phyloP scores from a whole-genome alignment of 2,797 vertebrate genomes.

The Labeo calbasu region DNA sequence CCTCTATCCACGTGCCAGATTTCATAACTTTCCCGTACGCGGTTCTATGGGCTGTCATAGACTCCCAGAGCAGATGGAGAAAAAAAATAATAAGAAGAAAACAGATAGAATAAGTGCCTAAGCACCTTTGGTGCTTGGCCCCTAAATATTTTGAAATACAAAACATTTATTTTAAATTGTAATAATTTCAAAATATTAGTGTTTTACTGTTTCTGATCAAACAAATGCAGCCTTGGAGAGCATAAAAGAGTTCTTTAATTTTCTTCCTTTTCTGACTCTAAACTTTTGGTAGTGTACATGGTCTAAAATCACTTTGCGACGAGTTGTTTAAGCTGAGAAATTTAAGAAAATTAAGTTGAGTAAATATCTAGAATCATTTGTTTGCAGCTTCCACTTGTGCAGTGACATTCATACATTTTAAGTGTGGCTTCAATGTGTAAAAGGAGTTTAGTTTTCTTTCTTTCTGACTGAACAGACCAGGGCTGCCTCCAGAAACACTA shows the following conservation, averaged over 20 bases:
- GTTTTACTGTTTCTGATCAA: background rate
- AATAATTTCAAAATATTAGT: background rate
- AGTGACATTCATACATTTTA: background rate
- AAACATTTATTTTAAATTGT: background rate
- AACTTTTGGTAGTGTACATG: background rate
- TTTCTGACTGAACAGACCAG: conserved; percentile 58
- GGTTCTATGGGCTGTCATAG: no score
- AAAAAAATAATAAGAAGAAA: no score
- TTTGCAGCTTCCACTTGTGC: background rate
- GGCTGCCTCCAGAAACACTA: conserved; percentile 70
- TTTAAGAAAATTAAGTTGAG: background rate
- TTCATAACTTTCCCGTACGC: no score
- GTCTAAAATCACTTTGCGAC: background rate
- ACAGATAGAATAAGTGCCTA: no score
- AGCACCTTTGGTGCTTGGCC: no score
- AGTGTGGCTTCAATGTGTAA: background rate
- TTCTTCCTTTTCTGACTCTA: background rate
- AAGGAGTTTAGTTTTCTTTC: background rate
- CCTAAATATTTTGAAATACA: background rate
- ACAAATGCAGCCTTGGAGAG: no score
- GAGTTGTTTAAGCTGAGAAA: no score
- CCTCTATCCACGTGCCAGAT: no score
- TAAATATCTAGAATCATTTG: background rate
- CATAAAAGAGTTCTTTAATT: no score
- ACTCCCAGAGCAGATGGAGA: no score